These are phyloP conservation scores for Drymodes brunneopygia DNA, from an alignment of 2,113 vertebrate genomes.

Conservation along the genomic window DNA sequence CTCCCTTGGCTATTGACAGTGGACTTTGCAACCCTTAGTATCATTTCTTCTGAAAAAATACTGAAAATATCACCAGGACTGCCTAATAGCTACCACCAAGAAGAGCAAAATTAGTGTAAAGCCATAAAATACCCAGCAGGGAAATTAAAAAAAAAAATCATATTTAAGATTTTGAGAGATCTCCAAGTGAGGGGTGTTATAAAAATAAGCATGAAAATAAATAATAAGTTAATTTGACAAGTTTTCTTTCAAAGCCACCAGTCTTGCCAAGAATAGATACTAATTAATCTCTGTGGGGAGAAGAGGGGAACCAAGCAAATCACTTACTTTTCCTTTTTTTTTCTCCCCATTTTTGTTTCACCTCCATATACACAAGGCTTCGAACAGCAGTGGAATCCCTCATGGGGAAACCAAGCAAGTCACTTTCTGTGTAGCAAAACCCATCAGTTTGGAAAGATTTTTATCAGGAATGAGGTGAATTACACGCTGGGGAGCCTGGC, in stretches of 20 bases:
- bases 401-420: not conserved
- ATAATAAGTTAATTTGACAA: conserved; percentile 10
- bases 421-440: not conserved
- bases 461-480: not conserved
- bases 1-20: conserved; percentile 7
- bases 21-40: not conserved
- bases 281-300: not conserved
- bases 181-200: not conserved
- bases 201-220: conserved; percentile 58
- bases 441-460: not conserved
- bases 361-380: not conserved
- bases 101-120: conserved; percentile 39
- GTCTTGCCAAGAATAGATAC: conserved; percentile 12
- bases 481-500: not conserved
- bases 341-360: not conserved
- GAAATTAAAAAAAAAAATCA: not conserved
- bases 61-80: not conserved
- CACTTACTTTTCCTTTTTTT: not conserved
- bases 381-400: not conserved
- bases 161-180: not conserved
- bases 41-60: not conserved
- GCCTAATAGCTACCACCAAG: not conserved
- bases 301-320: not conserved
- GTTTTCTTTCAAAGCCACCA: conserved; percentile 24
- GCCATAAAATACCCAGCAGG: not conserved